Evolutionary conservation across 2,888 invertebrate genomes (phyloP).

Genomic region (Ochropleura leucogaster): DNA sequence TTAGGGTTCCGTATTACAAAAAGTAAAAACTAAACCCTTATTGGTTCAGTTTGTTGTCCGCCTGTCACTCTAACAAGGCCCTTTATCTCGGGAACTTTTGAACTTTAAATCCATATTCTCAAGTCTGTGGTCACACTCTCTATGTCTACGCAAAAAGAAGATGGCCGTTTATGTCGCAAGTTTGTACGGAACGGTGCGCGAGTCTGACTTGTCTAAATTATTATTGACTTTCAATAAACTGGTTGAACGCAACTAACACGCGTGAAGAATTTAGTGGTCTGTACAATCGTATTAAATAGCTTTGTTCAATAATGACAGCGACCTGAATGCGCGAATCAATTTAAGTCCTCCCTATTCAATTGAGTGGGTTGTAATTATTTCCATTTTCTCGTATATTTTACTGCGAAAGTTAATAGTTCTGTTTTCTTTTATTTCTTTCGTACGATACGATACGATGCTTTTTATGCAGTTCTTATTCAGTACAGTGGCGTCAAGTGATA

Average conservation of each 20-base stretch:
- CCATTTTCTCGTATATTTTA: conserved; percentile 33
- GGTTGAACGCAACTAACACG: too few species aligned
- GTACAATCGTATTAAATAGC: conserved; percentile 14
- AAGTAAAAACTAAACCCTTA: too few species aligned
- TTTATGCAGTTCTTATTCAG: conserved; percentile 42
- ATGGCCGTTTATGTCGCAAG: too few species aligned
- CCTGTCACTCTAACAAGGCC: too few species aligned
- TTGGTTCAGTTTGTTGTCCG: too few species aligned
- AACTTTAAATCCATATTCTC: too few species aligned
- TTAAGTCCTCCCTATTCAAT: conserved; percentile 9
- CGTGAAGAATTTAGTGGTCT: background rate
- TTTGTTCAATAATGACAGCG: conserved; percentile 13
- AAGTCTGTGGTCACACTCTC: too few species aligned
- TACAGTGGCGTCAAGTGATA: conserved; percentile 17
- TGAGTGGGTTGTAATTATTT: conserved; percentile 18
- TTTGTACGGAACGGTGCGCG: too few species aligned
- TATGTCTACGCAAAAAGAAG: too few species aligned
- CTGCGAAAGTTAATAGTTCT: conserved; percentile 23
- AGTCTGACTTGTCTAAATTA: too few species aligned
- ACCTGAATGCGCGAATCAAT: conserved; percentile 23
- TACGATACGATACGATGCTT: conserved; percentile 10
- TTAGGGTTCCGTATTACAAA: too few species aligned
- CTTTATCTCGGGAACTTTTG: too few species aligned
- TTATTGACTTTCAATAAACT: background rate
- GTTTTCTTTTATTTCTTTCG: conserved; percentile 26